Base-by-base conservation (phyloP, 2,797 vertebrate species). In the Lithobates sylvaticus region DNA sequence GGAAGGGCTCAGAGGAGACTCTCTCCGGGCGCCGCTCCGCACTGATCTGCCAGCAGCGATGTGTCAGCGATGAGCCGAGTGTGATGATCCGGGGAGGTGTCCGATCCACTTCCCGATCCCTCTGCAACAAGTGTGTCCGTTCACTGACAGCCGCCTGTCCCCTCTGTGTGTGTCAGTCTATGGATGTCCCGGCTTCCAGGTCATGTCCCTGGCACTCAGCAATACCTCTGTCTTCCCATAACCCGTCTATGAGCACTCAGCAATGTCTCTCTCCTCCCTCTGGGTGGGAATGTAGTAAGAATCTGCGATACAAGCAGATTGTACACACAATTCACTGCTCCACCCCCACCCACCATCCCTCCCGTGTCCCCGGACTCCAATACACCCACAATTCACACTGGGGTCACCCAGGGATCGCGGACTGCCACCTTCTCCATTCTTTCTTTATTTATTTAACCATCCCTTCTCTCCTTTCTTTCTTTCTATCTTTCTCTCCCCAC, bases 211-310 rank as follows among this genome's bases (percentile, higher is more conserved):
- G 36, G 0, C 79, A 71, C 47, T 81, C 21, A 71, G 65, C 32
- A 50, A 47, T 44, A 13, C 74, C 70, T 68, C 69, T 32, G 44
- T 69, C 70, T 44, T 39, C n/a, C 39, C 39, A 8, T 54, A 29
- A 7, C 76, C 32, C n/a, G 54, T 44, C 32, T 82, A 54, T 74
- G 54, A 47, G 75, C 64, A 36, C 73, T 76, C 44, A 21, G 26
- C 13, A 36, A 50, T 26, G 34, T 21, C 34, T 76, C 67, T 68
- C 85, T 83, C 85, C 85, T 86, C 85, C 85, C 50, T 86, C 67
- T 86, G 85, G 85, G 85, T 50, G 85, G 85, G 85, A 77, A 76
- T n/a, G 70, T 47, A 68, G 81, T 75, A 83, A 82, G 36, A 67
- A 69, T 34, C 5, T 10, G 7, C 42, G 44, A 67, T 65, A 77